Evolutionary conservation across 23 tunicate genomes (phyloP), one percentile per base, ranked within the genome.

Genomic region (Trididemnum nubilum): DNA sequence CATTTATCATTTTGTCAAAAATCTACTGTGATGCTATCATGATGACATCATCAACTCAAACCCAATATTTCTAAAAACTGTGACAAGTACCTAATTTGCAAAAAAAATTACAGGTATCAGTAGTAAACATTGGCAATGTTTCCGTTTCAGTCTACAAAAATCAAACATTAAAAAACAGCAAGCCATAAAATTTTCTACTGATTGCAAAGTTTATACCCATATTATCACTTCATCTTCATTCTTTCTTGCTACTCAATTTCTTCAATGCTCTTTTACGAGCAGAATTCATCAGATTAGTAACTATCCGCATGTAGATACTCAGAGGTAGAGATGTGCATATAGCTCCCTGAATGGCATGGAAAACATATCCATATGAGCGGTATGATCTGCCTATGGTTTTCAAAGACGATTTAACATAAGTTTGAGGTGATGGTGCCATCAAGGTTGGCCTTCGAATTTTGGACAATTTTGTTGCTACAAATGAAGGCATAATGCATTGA

Each of bases 381-480:
- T 49, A 49, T 26, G 81, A 30, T 2, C 79, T 78, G n/a, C 97
- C 97, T 19, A 87, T 79, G 5, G 92, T 79, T 34, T 78, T 82
- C 0, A 92, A 24, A 38, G 86, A 51, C 39, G 89, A 82, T 28
- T 30, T 12, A 2, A 80, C 97, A 66, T 33, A 92, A 26, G 40
- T 78, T 30, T 83, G 78, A 12, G 97, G 97, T 26, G 88, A 78
- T 34, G 97, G 97, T 18, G 87, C 89, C 30, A 87, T 57, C 64
- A 83, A 31, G 35, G 78, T 64, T 25, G 97, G 69, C 4, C 70
- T 66, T 34, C 92, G 82, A 29, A 92, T 87, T 75, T 92, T 92
- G n/a, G 97, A 92, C 25, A 92, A 76, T 54, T 92, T 92, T 1
- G 97, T 83, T 1, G 89, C 65, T 35, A 92, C 97, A 71, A 73